Conservation (phyloP, 2,113 vertebrate genomes). For the Collichthys lucidus region DNA sequence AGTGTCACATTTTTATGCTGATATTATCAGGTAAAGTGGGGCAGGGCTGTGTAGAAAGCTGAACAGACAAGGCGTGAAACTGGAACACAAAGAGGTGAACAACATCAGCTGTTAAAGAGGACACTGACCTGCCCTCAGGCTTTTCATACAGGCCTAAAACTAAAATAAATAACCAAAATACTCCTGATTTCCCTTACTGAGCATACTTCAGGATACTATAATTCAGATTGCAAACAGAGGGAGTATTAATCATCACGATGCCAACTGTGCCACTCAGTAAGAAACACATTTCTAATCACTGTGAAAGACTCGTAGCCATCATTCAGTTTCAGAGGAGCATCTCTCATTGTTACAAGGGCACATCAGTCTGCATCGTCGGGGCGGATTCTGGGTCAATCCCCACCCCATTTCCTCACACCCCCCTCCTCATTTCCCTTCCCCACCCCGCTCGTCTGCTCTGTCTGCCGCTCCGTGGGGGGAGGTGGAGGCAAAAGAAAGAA, state of each 20-base stretch:
- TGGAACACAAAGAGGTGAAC: constrained; percentile 3
- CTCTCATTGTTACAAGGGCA: constrained; percentile 60
- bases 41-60: constrained; percentile 12
- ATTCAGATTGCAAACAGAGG: not conserved
- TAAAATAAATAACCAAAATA: too few relatives aligned
- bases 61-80: constrained; percentile 4
- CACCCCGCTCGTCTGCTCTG: constrained; percentile 51
- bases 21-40: constrained; percentile 24
- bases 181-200: too few relatives aligned
- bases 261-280: constrained; percentile 11
- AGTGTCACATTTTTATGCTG: constrained; percentile 31
- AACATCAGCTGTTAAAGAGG: constrained; percentile 18
- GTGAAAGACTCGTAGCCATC: constrained; percentile 41
- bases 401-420: constrained; percentile 57
- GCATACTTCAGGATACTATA: not conserved
- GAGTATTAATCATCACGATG: not conserved
- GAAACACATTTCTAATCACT: constrained; percentile 18
- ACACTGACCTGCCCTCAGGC: constrained; percentile 8
- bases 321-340: constrained; percentile 53
- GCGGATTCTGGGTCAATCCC: constrained; percentile 80
- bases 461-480: constrained; percentile 64
- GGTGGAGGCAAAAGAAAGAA: constrained; percentile 44
- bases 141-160: constrained; percentile 14
- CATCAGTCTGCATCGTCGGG: constrained; percentile 70
- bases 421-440: constrained; percentile 43